Evolutionary conservation across 2,797 vertebrate species (phyloP).

Genomic region (Brotula barbata): DNA sequence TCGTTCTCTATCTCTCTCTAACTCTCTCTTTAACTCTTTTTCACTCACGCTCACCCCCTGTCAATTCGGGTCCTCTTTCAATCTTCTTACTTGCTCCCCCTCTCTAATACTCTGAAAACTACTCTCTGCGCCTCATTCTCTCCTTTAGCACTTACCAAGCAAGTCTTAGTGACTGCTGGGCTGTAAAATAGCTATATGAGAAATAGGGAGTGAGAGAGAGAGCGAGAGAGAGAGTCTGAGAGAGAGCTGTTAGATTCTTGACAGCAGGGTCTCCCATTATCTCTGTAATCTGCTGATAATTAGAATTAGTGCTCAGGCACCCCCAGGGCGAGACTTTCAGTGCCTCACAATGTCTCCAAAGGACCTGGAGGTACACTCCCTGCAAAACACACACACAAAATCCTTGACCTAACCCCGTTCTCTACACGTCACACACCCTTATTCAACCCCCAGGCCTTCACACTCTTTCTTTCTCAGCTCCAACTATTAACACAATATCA

Average conservation of each 20-base stretch:
- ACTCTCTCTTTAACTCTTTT: slow-evolving; percentile 75
- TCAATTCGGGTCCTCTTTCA: slow-evolving; percentile 75
- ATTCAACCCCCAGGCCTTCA: slow-evolving; percentile 33
- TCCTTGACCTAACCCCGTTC: slow-evolving; percentile 62
- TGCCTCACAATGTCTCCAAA: slow-evolving; percentile 73
- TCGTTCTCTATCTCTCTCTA: slow-evolving; percentile 70
- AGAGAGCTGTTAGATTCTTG: slow-evolving; percentile 72
- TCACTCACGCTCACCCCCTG: slow-evolving; percentile 70
- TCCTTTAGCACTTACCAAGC: slow-evolving; percentile 70
- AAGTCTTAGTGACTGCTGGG: slow-evolving; percentile 74
- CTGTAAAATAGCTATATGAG: slow-evolving; percentile 80
- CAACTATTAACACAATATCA: slow-evolving; percentile 68
- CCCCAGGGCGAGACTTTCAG: slow-evolving; percentile 70
- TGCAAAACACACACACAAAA: slow-evolving; percentile 49
- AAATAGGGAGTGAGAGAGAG: slow-evolving; percentile 59
- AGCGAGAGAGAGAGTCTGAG: slow-evolving; percentile 56
- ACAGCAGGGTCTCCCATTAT: slow-evolving; percentile 79
- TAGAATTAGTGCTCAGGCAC: slow-evolving; percentile 80
- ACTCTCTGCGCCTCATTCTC: slow-evolving; percentile 74
- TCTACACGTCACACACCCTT: slow-evolving; percentile 39
- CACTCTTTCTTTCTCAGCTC: slow-evolving; percentile 54
- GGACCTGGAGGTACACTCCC: slow-evolving; percentile 62
- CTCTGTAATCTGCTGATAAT: slow-evolving; percentile 83
- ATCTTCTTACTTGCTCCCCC: slow-evolving; percentile 69
- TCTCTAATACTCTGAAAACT: slow-evolving; percentile 74